Percentiles rank a stretch among this genome's conserved stretches.
phyloP scores from a whole-genome alignment of 2,797 vertebrate species.

The Lerista edwardsae region DNA sequence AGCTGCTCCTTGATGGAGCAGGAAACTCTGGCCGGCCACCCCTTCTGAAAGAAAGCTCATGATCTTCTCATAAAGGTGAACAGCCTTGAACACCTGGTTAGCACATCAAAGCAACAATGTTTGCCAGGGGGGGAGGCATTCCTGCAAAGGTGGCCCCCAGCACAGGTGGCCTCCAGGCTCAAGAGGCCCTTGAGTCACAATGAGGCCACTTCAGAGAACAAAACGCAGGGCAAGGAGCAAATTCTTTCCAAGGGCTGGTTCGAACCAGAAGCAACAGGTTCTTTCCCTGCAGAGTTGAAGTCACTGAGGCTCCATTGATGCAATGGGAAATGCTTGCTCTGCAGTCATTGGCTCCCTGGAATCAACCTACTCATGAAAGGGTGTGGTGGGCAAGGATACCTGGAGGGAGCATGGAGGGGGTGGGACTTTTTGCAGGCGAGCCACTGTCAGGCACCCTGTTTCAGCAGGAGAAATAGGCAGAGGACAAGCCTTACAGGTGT shows the following conservation, averaged over 20 bases:
- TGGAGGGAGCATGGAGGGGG: not conserved
- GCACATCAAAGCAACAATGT: not conserved
- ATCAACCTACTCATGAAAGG: not conserved
- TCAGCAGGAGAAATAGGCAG: not conserved
- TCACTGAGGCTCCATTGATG: not conserved
- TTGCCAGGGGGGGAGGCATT: not conserved
- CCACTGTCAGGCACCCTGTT: no score
- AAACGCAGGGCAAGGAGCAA: no score
- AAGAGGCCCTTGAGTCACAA: not conserved
- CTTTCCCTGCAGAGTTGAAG: not conserved
- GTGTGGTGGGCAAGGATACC: not conserved
- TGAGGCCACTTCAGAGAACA: not conserved
- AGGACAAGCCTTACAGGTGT: no score
- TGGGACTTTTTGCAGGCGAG: not conserved
- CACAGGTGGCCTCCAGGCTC: not conserved
- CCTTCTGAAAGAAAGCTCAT: not conserved
- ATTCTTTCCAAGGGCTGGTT: not conserved
- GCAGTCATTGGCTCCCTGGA: not conserved
- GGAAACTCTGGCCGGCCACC: not conserved
- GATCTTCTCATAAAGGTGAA: not conserved
- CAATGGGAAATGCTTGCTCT: not conserved
- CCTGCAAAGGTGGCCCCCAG: not conserved
- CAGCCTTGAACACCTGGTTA: not conserved
- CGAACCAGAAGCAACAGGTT: slow-evolving; percentile 6
- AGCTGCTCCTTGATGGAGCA: not conserved